These are phyloP conservation scores for Potorous gilbertii DNA, from an alignment of 2,797 vertebrate species.

Conservation along the genomic window DNA sequence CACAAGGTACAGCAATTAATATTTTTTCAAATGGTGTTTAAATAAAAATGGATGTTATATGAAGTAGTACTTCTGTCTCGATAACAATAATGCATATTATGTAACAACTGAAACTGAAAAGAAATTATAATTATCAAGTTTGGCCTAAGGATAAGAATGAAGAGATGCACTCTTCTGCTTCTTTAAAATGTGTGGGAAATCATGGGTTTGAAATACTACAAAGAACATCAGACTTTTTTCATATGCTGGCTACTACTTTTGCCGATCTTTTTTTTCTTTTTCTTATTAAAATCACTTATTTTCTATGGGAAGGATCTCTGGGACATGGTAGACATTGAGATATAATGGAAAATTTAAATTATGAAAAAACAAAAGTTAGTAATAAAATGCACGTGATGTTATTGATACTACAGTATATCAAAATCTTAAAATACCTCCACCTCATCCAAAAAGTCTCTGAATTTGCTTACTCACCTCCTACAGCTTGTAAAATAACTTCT, in stretches of 20 bases:
- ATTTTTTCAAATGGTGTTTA: slow-evolving; percentile 16
- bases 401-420: neutral
- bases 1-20: neutral
- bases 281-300: neutral
- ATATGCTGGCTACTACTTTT: neutral
- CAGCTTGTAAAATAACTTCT: slow-evolving; percentile 94
- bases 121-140: neutral
- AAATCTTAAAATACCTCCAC: neutral
- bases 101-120: neutral
- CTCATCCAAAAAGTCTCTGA: neutral
- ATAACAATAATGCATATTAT: neutral
- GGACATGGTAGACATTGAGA: neutral
- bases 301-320: neutral
- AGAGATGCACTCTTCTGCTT: neutral
- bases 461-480: slow-evolving; percentile 89
- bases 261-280: neutral
- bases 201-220: neutral
- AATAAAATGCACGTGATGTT: neutral
- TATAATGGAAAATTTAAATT: neutral
- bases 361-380: neutral
- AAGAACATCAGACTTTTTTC: neutral
- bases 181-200: neutral
- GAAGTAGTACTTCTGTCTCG: neutral
- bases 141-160: neutral
- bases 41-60: slow-evolving; percentile 22